Evolutionary conservation across 1,140 invertebrate species (phyloP).

Genomic region (Amyelois transitella): DNA sequence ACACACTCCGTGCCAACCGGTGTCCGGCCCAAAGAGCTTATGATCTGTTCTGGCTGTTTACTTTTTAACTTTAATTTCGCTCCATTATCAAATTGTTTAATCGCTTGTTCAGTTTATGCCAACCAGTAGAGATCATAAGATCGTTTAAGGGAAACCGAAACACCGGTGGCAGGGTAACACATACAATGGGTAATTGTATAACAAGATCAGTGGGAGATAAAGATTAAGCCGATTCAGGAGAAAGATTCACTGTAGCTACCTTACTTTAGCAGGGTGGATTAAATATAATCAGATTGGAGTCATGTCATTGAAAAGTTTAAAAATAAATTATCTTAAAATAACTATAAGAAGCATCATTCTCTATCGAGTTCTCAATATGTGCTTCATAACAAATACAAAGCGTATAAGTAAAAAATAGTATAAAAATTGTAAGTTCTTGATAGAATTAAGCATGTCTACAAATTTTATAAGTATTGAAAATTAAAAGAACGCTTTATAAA

Average conservation of each 20-base stretch:
- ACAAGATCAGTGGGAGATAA: conserved; percentile 21
- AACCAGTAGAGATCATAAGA: conserved; percentile 29
- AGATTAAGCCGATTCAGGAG: conserved; percentile 21
- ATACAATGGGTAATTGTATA: conserved; percentile 6
- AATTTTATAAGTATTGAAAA: conserved; percentile 37
- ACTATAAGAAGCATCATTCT: conserved; percentile 56
- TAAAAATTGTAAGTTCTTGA: conserved; percentile 33
- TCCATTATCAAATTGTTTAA: background rate
- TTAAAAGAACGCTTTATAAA: conserved; percentile 24
- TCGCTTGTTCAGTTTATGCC: background rate
- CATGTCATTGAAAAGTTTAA: conserved; percentile 33
- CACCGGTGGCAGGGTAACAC: conserved; percentile 26
- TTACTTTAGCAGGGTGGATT: conserved; percentile 23
- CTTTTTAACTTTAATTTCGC: background rate
- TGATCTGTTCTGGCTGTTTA: conserved; percentile 32
- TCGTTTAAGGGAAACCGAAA: conserved; percentile 22
- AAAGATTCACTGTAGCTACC: conserved; percentile 21
- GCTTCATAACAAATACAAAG: conserved; percentile 59
- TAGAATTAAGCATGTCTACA: conserved; percentile 60
- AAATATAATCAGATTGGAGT: conserved; percentile 13
- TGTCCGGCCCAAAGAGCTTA: conserved; percentile 34
- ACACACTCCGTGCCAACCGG: conserved; percentile 71
- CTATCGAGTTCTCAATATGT: conserved; percentile 47
- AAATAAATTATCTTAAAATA: conserved; percentile 32
- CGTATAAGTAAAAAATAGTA: conserved; percentile 29